Evolutionary conservation across 64 coral and sea anemone genomes (phyloP), one percentile per base, ranked within the genome.

Genomic region (Stichodactyla mertensii): DNA sequence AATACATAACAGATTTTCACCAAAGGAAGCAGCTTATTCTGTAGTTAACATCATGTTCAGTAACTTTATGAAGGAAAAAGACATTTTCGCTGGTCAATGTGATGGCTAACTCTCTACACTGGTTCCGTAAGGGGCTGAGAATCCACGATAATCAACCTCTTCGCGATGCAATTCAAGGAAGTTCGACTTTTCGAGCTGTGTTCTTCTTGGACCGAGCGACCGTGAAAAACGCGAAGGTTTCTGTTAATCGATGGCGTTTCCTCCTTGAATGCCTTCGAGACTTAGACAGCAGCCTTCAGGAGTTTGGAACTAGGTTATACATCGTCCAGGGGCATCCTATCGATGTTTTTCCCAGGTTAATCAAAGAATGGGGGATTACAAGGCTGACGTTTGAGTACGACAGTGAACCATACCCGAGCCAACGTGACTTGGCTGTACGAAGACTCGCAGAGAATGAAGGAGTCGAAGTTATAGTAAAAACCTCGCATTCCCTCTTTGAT

Each of bases 51-150:
- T 16, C 19, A 66, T 66, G 62, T n/a, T 66, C 7, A 6, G 27
- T 23, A 11, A 74, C 12, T 27, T n/a, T 74, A 26, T 7, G 9
- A 23, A 19, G 24, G 10, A 74, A 31, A 74, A 74, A 74, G 69
- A n/a, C 69, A 28, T 31, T 13, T 28, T 3, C 27, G n/a, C 22
- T 74, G 11, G 24, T 74, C 24, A 74, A 2, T 31, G 7, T 23
- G 53, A 85, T 85, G 14, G 78, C 64, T 61, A 96, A 96, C 70
- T 87, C 91, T 19, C 59, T 96, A 8, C 94, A 96, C 20, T 96
- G 94, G 94, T 96, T 96, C 55, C 81, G 94, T 19, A 96, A 96
- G 88, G 94, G 92, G 36, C 71, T 96, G 1, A 82, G 94, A 70
- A 81, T 96, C 27, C 94, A 96, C 36, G 94, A 96, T 69, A 96